phyloP scores from a whole-genome alignment of 2,888 invertebrate species.

The Phymatocera aterrima region DNA sequence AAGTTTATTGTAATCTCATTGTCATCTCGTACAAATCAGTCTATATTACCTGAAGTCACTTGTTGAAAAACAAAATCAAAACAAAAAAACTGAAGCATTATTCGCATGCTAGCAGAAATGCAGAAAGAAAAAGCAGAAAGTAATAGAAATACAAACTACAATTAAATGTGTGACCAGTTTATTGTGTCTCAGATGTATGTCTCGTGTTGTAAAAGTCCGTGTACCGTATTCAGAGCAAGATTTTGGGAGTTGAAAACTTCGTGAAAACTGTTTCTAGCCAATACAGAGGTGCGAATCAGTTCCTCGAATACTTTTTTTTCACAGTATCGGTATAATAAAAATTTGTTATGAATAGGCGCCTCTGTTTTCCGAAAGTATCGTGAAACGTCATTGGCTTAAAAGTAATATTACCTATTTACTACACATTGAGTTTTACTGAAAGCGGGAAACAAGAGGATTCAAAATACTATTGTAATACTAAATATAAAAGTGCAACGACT shows the following conservation, averaged over 20 bases:
- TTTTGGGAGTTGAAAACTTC: background rate
- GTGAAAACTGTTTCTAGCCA: background rate
- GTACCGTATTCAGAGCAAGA: background rate
- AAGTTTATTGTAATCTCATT: slow-evolving; percentile 29
- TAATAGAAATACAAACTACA: too few species aligned
- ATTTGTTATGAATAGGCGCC: background rate
- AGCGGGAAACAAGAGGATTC: background rate
- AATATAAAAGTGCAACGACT: background rate
- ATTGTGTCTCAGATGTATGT: background rate
- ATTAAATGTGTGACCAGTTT: background rate
- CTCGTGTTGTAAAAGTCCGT: background rate
- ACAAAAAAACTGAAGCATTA: background rate
- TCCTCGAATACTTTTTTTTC: background rate
- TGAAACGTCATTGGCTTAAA: too few species aligned
- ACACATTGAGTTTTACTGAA: too few species aligned
- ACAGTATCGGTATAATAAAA: background rate
- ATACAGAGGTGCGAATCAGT: background rate
- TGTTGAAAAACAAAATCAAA: background rate
- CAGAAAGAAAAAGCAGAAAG: background rate
- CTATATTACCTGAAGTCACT: background rate
- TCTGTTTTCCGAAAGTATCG: too few species aligned
- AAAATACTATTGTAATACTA: background rate
- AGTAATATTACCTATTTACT: too few species aligned
- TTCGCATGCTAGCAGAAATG: background rate
- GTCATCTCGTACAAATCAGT: slow-evolving; percentile 15